Conservation (phyloP, 2,888 invertebrate genomes). For the Choristoneura rosaceana region DNA sequence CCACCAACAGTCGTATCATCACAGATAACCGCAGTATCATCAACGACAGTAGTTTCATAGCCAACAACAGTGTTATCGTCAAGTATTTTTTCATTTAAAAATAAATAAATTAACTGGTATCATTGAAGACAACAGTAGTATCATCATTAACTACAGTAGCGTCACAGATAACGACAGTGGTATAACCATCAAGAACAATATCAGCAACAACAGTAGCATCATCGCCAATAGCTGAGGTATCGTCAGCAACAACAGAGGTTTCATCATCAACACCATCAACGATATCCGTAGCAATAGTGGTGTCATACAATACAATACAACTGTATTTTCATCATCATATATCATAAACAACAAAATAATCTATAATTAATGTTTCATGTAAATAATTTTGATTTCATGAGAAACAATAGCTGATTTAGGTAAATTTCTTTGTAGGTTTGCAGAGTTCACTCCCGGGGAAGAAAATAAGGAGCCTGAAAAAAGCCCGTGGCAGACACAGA, state of each 20-base stretch:
- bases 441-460: slow-evolving; percentile 81
- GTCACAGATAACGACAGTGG: neutral
- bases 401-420: too few species aligned
- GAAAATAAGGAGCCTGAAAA: slow-evolving; percentile 74
- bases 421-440: slow-evolving; percentile 70
- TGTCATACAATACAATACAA: too few species aligned
- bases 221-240: too few species aligned
- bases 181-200: neutral
- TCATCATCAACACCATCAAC: neutral
- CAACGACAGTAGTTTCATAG: neutral
- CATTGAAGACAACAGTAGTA: too few species aligned
- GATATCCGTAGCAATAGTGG: too few species aligned
- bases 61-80: neutral
- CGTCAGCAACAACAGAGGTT: neutral
- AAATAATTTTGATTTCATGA: too few species aligned
- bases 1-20: neutral
- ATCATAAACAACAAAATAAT: too few species aligned
- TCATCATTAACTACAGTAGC: too few species aligned
- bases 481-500: slow-evolving; percentile 86
- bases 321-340: too few species aligned
- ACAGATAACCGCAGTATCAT: neutral
- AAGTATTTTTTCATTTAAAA: too few species aligned
- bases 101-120: too few species aligned
- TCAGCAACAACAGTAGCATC: neutral
- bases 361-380: too few species aligned